Evolutionary conservation across 92 coral and sea anemone species (phyloP), one percentile per base, ranked within the genome.

Genomic region (Heliopora coerulea): DNA sequence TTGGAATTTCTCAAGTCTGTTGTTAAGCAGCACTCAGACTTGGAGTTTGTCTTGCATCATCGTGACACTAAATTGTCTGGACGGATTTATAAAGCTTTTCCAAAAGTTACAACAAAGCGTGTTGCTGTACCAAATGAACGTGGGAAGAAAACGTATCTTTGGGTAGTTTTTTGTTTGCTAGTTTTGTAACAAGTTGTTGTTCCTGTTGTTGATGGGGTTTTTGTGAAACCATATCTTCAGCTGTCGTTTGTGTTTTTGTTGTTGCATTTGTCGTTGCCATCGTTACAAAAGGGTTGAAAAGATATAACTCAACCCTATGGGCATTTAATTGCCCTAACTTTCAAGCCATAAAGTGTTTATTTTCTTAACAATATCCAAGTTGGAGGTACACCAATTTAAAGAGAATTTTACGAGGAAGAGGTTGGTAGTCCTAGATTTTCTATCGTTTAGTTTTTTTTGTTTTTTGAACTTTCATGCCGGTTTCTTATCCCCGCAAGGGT

Each of bases 111-210:
- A 13, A 89, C 86, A 49, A 92, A 89, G 63, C 80, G 97, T 24
- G 90, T 87, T 33, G 96, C 90, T 68, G 75, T 89, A 15, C 85
- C 89, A 20, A 88, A 85, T 40, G 91, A 89, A 57, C 96, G 88
- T 62, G 86, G 85, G 48, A 87, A 89, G 59, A 92, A 92, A 75
- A 91, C 87, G 97, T 92, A 92, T 92, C 97, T 84, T 86, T 82
- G 42, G 42, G 42, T 4, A 4, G 42, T 11, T 37, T 37, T 37
- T 4, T 4, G 4, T 37, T 37, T 37, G 42, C 4, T 37, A 11
- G 4, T 37, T 4, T 37, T 37, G 42, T 11, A 4, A 11, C 11
- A 4, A 11, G 42, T 37, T 4, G 42, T 37, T 4, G 4, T 37
- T 4, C 6, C 42, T 37, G 11, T 37, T 37, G 42, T 37, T 37